Percentiles rank a stretch among this genome's conserved stretches.
Conservation (phyloP, 2,888 invertebrate genomes). For the Morpho deidamia region DNA sequence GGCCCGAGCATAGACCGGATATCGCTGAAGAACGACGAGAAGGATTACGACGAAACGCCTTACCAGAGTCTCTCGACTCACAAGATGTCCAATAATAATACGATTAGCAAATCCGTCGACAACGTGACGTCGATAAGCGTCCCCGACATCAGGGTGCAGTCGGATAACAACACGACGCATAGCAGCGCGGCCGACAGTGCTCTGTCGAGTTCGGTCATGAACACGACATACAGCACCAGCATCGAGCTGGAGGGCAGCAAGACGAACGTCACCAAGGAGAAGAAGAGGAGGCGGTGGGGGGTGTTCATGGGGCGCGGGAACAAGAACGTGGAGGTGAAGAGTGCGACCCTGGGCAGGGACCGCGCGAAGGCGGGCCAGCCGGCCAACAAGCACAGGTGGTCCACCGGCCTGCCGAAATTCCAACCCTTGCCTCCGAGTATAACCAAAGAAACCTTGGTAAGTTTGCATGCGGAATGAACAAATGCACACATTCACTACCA, state of each 20-base stretch:
- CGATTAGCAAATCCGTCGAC: conserved; percentile 47
- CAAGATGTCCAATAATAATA: conserved; percentile 53
- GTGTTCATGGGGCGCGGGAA: conserved; percentile 82
- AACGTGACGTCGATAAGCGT: conserved; percentile 65
- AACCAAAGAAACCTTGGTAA: conserved; percentile 88
- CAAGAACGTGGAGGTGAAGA: conserved; percentile 77
- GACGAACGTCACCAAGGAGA: conserved; percentile 70
- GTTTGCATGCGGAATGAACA: conserved; percentile 25
- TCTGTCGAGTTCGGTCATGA: conserved; percentile 45
- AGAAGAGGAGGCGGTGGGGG: conserved; percentile 82
- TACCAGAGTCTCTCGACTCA: conserved; percentile 67
- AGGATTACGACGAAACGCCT: conserved; percentile 62
- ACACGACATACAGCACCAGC: conserved; percentile 51
- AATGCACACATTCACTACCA: no score
- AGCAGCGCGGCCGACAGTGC: conserved; percentile 36
- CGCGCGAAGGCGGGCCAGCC: conserved; percentile 70
- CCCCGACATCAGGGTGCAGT: conserved; percentile 33
- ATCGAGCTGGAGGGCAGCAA: conserved; percentile 46
- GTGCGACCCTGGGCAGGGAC: conserved; percentile 84
- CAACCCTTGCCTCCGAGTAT: conserved; percentile 86
- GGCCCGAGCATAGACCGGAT: conserved; percentile 48
- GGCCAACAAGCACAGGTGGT: conserved; percentile 79
- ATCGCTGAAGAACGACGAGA: conserved; percentile 50
- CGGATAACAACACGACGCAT: conserved; percentile 36
- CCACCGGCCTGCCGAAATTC: conserved; percentile 83